A percentile compares a stretch with the other conserved stretches of the same genome.
These are phyloP conservation scores for Phorcus lineatus DNA, from an alignment of 2,888 invertebrate species.

Conservation along the genomic window DNA sequence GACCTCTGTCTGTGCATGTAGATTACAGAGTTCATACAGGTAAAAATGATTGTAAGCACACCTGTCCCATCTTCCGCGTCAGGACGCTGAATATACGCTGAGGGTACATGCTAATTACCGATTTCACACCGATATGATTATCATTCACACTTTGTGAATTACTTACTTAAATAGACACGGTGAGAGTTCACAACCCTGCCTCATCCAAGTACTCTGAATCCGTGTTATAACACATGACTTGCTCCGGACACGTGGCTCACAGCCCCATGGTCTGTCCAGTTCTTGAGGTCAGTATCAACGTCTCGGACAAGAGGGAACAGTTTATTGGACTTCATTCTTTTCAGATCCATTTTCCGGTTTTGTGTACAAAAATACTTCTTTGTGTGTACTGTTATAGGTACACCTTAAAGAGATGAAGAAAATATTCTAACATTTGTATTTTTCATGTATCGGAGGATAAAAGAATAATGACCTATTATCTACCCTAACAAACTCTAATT, in stretches of 20 bases:
- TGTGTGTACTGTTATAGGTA: too few species aligned
- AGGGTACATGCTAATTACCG: conserved; percentile 5
- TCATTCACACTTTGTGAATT: conserved; percentile 10
- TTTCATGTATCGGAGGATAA: too few species aligned
- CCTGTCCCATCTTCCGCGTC: not conserved
- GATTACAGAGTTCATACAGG: not conserved
- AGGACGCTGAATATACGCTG: not conserved
- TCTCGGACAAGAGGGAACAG: too few species aligned
- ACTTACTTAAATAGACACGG: conserved; percentile 6
- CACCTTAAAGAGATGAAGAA: too few species aligned
- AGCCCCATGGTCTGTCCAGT: not conserved
- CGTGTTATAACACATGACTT: not conserved
- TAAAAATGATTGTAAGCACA: not conserved
- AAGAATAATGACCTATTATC: too few species aligned
- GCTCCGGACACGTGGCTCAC: not conserved
- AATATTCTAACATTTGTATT: too few species aligned
- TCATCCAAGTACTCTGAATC: not conserved
- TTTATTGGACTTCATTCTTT: too few species aligned
- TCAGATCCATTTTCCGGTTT: too few species aligned
- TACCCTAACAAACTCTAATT: too few species aligned
- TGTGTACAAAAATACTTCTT: too few species aligned
- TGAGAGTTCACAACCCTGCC: conserved; percentile 3
- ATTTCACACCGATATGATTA: conserved; percentile 2
- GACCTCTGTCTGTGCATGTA: not conserved
- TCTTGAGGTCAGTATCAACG: too few species aligned